Evolutionary conservation across 2,888 invertebrate genomes (phyloP).

Genomic region (Pollenia angustigena): DNA sequence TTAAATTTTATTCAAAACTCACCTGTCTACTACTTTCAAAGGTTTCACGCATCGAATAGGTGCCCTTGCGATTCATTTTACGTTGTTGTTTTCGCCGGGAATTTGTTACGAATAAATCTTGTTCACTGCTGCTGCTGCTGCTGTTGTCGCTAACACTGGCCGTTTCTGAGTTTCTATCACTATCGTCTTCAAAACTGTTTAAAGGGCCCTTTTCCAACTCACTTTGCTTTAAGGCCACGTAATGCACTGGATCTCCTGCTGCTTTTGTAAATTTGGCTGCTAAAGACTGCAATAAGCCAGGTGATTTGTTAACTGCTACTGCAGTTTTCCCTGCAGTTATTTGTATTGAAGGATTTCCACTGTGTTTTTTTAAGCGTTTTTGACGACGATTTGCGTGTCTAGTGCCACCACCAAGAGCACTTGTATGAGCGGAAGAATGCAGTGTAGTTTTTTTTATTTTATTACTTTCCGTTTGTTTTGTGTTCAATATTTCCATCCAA

Average conservation of each 20-base stretch:
- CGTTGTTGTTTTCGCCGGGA: constrained; percentile 75
- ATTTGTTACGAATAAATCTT: constrained; percentile 77
- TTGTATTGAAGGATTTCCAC: constrained; percentile 19
- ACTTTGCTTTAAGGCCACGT: constrained; percentile 76
- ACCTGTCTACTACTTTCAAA: constrained; percentile 73
- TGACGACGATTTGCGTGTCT: constrained; percentile 48
- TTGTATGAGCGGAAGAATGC: constrained; percentile 48
- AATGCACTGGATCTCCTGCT: constrained; percentile 70
- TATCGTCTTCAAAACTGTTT: not conserved
- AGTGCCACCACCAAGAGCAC: not conserved
- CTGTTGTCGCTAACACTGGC: not conserved
- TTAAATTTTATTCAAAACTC: constrained; percentile 36
- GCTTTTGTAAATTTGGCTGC: constrained; percentile 39
- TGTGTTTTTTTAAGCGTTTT: constrained; percentile 52
- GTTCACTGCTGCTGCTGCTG: constrained; percentile 77
- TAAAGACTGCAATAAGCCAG: constrained; percentile 61
- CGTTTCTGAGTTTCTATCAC: not conserved
- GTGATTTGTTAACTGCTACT: constrained; percentile 46
- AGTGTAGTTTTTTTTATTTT: constrained; percentile 50
- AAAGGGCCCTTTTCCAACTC: constrained; percentile 77
- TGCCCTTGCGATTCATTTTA: constrained; percentile 73
- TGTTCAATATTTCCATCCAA: constrained; percentile 63
- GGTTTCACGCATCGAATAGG: constrained; percentile 73
- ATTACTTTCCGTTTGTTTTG: constrained; percentile 59
- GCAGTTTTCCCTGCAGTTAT: constrained; percentile 30